Conservation (phyloP, 2,888 invertebrate genomes). For the Prosapia bicincta region DNA sequence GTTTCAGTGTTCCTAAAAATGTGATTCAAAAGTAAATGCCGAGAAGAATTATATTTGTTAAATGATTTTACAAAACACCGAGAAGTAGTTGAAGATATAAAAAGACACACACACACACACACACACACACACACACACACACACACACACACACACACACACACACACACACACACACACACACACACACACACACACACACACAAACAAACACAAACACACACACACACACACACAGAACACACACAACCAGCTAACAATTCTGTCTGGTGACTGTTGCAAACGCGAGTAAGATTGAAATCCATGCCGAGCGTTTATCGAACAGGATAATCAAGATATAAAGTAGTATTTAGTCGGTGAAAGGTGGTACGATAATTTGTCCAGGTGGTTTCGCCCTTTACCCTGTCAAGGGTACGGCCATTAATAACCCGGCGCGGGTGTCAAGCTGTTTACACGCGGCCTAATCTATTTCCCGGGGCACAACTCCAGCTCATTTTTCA, state of each 20-base stretch:
- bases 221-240: too few relatives aligned
- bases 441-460: slow-evolving; percentile 31
- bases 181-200: too few relatives aligned
- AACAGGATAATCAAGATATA: background rate
- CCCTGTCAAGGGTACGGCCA: slow-evolving; percentile 17
- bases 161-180: background rate
- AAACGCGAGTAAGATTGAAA: background rate
- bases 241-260: too few relatives aligned
- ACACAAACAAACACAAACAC: too few relatives aligned
- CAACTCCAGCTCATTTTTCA: slow-evolving; percentile 27
- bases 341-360: slow-evolving; percentile 10
- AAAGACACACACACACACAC: too few relatives aligned
- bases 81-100: too few relatives aligned
- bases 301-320: background rate
- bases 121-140: background rate
- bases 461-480: slow-evolving; percentile 31
- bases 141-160: background rate
- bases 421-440: slow-evolving; percentile 25
- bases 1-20: too few relatives aligned
- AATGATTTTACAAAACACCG: too few relatives aligned
- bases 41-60: too few relatives aligned
- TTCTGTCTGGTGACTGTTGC: background rate
- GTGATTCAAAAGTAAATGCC: too few relatives aligned
- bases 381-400: slow-evolving; percentile 18
- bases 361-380: slow-evolving; percentile 31